phyloP scores from a whole-genome alignment of 2,888 invertebrate species.

The Torymus texanus region DNA sequence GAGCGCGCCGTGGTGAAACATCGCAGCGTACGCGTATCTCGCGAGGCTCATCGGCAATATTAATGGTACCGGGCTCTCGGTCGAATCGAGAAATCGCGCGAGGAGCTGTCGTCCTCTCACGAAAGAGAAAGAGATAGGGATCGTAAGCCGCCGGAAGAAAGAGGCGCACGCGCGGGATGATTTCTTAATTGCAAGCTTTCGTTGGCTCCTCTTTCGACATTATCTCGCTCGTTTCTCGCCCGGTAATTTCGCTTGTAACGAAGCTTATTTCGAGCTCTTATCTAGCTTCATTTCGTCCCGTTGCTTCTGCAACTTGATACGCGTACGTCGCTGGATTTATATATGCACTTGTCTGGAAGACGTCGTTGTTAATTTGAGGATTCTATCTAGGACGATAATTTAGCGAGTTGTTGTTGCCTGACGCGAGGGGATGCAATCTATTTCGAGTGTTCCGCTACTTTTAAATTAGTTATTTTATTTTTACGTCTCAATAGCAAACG shows the following conservation, averaged over 20 bases:
- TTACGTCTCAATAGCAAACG: too few species aligned
- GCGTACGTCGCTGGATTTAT: too few species aligned
- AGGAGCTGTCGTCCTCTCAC: too few species aligned
- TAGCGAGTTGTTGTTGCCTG: too few species aligned
- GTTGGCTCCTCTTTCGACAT: conserved; percentile 14
- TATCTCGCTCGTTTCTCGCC: conserved; percentile 13
- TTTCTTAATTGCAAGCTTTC: conserved; percentile 48
- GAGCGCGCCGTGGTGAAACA: not conserved
- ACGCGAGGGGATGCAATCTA: too few species aligned
- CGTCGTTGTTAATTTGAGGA: too few species aligned
- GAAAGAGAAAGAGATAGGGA: conserved; percentile 23
- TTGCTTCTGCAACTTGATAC: too few species aligned
- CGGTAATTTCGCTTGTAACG: conserved; percentile 14
- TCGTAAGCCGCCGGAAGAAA: conserved; percentile 16
- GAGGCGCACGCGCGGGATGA: conserved; percentile 16
- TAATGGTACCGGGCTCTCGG: conserved; percentile 58
- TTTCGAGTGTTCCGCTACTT: too few species aligned
- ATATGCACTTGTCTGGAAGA: too few species aligned
- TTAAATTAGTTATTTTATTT: too few species aligned
- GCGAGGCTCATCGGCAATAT: conserved; percentile 64
- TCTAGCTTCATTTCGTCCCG: conserved; percentile 8
- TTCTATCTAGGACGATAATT: too few species aligned
- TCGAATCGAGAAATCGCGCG: conserved; percentile 19
- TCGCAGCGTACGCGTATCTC: conserved; percentile 59
- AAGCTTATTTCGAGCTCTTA: conserved; percentile 4